phyloP scores from a whole-genome alignment of 2,113 vertebrate genomes.

The Isurus oxyrinchus region DNA sequence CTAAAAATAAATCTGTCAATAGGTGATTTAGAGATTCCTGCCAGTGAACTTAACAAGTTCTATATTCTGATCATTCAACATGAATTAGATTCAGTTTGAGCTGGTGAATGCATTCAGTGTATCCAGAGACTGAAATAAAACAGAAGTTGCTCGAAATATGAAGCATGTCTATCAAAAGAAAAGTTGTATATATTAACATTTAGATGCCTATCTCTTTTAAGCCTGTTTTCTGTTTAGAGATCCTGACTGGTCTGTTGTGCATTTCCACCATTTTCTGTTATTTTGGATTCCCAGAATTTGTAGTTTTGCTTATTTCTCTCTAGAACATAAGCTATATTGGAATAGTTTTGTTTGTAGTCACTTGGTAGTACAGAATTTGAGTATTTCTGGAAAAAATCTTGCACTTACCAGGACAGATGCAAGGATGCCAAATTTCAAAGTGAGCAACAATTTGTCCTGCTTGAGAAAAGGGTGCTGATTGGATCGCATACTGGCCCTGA shows the following conservation, averaged over 20 bases:
- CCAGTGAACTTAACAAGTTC: not conserved
- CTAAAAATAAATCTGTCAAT: not conserved
- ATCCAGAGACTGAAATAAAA: not conserved
- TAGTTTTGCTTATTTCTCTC: not conserved
- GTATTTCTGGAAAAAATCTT: not conserved
- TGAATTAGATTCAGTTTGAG: too few species aligned
- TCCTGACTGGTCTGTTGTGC: not conserved
- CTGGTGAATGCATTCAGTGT: not conserved
- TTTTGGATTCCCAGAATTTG: not conserved
- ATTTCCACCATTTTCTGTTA: too few species aligned
- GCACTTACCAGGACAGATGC: not conserved
- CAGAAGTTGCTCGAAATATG: not conserved
- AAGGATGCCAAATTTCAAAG: too few species aligned
- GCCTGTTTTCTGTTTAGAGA: not conserved
- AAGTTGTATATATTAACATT: not conserved
- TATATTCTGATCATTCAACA: not conserved
- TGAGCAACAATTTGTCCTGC: too few species aligned
- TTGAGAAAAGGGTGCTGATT: too few species aligned
- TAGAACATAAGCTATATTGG: not conserved
- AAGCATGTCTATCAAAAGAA: not conserved
- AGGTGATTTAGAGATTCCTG: not conserved
- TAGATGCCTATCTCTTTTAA: not conserved
- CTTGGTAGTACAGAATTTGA: not conserved
- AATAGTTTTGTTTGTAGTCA: not conserved
- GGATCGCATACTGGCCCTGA: too few species aligned